phyloP scores from a whole-genome alignment of 2,113 vertebrate genomes.

The Pseudopipra pipra region DNA sequence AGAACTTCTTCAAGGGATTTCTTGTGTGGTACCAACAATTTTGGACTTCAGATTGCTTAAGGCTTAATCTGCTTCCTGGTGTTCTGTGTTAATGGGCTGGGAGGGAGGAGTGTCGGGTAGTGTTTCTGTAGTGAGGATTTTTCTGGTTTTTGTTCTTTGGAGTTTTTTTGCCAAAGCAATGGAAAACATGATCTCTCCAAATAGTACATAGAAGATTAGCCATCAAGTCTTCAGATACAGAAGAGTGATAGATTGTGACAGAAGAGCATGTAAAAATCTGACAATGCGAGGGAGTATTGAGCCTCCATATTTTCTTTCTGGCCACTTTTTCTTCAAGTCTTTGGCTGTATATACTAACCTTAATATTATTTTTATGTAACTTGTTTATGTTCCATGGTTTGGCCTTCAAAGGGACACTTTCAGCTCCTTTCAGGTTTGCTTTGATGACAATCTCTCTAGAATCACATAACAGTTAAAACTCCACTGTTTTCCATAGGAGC shows the following conservation, averaged over 20 bases:
- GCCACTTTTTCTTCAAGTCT: not conserved
- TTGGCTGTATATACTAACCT: not conserved
- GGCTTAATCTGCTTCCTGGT: not conserved
- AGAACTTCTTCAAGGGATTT: not conserved
- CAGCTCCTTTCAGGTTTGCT: not conserved
- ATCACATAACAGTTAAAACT: not conserved
- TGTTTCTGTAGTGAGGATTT: not conserved
- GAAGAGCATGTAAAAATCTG: not conserved
- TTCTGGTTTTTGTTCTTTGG: not conserved
- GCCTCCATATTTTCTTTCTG: not conserved
- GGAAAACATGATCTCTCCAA: not conserved
- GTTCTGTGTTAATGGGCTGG: not conserved
- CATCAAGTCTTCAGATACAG: not conserved
- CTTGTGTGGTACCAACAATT: not conserved
- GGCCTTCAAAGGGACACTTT: not conserved
- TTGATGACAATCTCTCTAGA: not conserved
- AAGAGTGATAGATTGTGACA: not conserved
- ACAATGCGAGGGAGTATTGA: rapidly evolving
- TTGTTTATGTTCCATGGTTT: not conserved
- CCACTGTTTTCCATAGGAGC: not conserved
- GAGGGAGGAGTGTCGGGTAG: not conserved
- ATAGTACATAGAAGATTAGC: not conserved
- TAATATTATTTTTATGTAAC: not conserved
- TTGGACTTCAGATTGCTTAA: not conserved
- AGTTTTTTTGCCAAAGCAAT: not conserved